Conservation (phyloP, 2,888 invertebrate species). For the Drosophila tripunctata region DNA sequence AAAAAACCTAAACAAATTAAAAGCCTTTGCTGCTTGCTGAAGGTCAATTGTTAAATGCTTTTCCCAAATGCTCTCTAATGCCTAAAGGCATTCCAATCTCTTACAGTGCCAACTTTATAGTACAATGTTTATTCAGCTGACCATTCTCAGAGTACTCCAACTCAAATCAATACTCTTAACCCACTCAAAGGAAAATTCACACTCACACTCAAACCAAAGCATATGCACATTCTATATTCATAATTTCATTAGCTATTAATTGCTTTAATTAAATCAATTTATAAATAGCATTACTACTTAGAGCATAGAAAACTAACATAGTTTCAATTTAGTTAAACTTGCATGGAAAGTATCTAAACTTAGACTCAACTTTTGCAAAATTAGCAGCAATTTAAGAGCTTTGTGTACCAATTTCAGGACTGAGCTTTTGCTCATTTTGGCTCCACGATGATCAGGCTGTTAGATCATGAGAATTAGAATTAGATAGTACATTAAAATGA, state of each 20-base stretch:
- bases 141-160: constrained; percentile 19
- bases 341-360: no score
- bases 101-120: constrained; percentile 5
- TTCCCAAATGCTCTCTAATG: constrained; percentile 33
- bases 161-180: constrained; percentile 33
- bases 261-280: neutral
- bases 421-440: no score
- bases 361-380: no score
- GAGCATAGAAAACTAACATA: no score
- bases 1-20: constrained; percentile 28
- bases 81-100: constrained; percentile 29
- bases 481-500: no score
- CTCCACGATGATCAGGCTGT: no score
- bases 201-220: neutral
- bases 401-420: no score
- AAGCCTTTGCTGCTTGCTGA: constrained; percentile 36
- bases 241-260: neutral
- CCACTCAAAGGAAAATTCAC: neutral
- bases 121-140: constrained; percentile 35
- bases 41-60: constrained; percentile 49
- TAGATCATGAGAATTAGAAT: no score
- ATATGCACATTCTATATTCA: neutral
- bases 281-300: no score
- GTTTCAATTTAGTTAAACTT: no score
- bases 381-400: no score